A percentile compares a stretch with the other conserved stretches of the same genome.
These are phyloP conservation scores for Okapia johnstoni DNA, from an alignment of 2,113 vertebrate genomes.

Conservation along the genomic window DNA sequence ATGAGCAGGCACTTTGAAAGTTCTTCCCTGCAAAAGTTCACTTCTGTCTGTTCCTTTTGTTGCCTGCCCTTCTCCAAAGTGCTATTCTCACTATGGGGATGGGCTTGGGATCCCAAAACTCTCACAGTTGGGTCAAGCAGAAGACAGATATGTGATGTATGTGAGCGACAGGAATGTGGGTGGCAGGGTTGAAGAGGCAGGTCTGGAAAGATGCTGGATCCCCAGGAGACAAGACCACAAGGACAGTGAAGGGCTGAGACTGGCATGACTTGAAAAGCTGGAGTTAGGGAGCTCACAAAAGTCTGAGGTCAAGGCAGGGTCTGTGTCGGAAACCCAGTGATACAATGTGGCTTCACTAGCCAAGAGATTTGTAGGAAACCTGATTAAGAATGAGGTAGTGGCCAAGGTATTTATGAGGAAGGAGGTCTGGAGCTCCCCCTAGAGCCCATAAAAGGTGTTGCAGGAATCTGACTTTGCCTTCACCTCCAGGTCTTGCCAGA, in stretches of 20 bases:
- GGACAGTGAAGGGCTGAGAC: not conserved
- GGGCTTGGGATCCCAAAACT: not conserved
- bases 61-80: not conserved
- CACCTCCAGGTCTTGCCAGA: not conserved
- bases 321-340: not conserved
- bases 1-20: not conserved
- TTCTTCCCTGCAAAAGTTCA: not conserved
- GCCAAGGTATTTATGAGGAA: not conserved
- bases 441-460: not conserved
- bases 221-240: not conserved
- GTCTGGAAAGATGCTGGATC: not conserved
- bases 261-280: not conserved
- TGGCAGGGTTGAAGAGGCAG: not conserved
- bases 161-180: not conserved
- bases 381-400: not conserved
- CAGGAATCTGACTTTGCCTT: not conserved
- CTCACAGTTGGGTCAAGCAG: not conserved
- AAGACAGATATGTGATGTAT: not conserved
- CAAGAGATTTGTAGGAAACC: not conserved
- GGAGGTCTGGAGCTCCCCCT: too few species aligned
- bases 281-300: not conserved
- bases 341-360: not conserved
- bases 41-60: not conserved
- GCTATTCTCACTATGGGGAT: not conserved
- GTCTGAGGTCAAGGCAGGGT: not conserved